These are phyloP conservation scores for Poliocrania exsul DNA, from an alignment of 2,797 vertebrate species.

Conservation along the genomic window DNA sequence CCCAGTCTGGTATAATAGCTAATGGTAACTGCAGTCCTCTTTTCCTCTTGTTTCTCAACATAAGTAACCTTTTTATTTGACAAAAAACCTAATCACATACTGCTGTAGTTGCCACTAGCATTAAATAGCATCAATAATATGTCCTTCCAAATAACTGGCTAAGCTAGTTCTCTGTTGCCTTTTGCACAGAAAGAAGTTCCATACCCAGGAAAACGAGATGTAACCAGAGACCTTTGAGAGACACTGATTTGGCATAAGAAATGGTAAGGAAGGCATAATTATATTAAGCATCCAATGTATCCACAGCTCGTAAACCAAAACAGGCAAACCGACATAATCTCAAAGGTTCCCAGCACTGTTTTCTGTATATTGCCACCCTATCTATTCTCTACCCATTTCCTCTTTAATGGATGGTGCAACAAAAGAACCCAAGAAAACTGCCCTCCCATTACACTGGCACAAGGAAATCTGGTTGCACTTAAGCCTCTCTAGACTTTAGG, in stretches of 20 bases:
- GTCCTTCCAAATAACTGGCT: neutral
- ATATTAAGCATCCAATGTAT: neutral
- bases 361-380: neutral
- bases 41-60: neutral
- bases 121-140: neutral
- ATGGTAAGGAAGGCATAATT: neutral
- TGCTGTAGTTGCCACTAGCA: neutral
- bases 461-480: neutral
- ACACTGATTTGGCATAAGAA: neutral
- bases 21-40: neutral
- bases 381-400: neutral
- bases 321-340: neutral
- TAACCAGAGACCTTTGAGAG: neutral
- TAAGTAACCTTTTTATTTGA: neutral
- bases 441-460: neutral
- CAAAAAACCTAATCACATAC: neutral
- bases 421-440: neutral
- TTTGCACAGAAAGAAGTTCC: neutral
- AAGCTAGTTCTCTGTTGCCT: neutral
- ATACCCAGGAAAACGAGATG: neutral
- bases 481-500: rapidly evolving
- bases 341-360: neutral
- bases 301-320: neutral
- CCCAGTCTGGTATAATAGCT: neutral
- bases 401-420: neutral